Base-by-base conservation (phyloP, 2,888 invertebrate species). In the Drosophila sordidapex region DNA sequence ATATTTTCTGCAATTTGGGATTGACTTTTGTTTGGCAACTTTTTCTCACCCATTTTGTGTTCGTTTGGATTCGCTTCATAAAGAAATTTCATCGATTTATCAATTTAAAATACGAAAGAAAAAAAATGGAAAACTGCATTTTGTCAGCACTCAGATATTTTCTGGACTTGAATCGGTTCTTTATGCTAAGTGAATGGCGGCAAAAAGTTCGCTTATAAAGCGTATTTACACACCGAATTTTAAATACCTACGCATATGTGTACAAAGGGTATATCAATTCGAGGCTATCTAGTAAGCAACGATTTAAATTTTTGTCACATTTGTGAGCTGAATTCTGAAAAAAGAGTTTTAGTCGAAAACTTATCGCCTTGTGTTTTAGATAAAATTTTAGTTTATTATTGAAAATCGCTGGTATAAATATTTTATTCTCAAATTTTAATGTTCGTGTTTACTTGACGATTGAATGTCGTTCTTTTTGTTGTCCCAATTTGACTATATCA, bases 71-170 rank as follows among this genome's bases (percentile, higher is more conserved):
- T 31, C 73, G 84, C 72, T 81, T 76, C 73, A 87, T 89, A 65
- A 79, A 74, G 76, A 82, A 87, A 83, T 87, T 69, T 60, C 70
- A 40, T 59, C 79, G 67, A 83, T 89, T 84, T 87, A 84, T 89
- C 84, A 84, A 73, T 75, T 67, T 51, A 35, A 53, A 54, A 75
- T n/a, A 66, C 62, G 51, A 70, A 69, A 48, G 59, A 29, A 38
- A 29, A 63, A 65, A 25, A 2, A 4, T 0, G 38, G 36, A 52
- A 58, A 70, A 56, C 29, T 52, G 54, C 53, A 62, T 68, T 54
- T 57, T 49, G 31, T 52, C 65, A n/a, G 29, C 31, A 46, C 36
- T 59, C 63, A 64, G 29, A 74, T 64, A 77, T 71, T 77, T 56
- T 38, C 60, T 69, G 70, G 68, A 74, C 65, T 59, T 46, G 31